A percentile compares a stretch with the other conserved stretches of the same genome.
Evolutionary conservation across 2,113 vertebrate genomes (phyloP).

Genomic region (Bostrychus sinensis): DNA sequence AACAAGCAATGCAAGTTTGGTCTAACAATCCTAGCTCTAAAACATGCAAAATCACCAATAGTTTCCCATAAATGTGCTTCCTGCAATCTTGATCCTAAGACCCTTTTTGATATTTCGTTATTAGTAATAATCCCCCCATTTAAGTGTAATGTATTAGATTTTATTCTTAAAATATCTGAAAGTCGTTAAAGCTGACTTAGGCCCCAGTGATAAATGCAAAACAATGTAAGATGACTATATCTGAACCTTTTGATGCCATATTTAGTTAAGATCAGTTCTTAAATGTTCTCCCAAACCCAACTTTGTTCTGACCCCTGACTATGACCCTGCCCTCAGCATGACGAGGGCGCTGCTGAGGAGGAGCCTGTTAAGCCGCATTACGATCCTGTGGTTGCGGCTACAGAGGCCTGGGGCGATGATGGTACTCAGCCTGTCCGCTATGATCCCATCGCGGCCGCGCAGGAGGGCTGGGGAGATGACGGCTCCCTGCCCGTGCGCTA

Average conservation of each 20-base stretch:
- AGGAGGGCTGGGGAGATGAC: slow-evolving; percentile 69
- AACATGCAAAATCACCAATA: slow-evolving; percentile 10
- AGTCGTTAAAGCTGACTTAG: too few species aligned
- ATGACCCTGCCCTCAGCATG: slow-evolving; percentile 74
- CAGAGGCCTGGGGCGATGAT: slow-evolving; percentile 70
- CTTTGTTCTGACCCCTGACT: slow-evolving; percentile 57
- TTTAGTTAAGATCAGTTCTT: too few species aligned
- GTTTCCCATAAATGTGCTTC: slow-evolving; percentile 1
- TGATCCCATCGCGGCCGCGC: slow-evolving; percentile 71
- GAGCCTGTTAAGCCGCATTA: slow-evolving; percentile 31
- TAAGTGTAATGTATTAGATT: too few species aligned
- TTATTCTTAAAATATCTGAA: background rate
- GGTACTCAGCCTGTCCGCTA: slow-evolving; percentile 54
- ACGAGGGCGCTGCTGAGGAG: slow-evolving; percentile 71
- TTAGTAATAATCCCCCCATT: too few species aligned
- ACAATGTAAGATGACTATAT: too few species aligned
- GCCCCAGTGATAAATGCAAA: too few species aligned
- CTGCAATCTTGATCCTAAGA: background rate
- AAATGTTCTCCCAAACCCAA: slow-evolving; percentile 39
- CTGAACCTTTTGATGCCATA: too few species aligned
- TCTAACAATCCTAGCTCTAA: background rate
- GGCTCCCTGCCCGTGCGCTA: slow-evolving; percentile 35
- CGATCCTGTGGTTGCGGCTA: slow-evolving; percentile 68
- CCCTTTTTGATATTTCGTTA: background rate
- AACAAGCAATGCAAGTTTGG: background rate